A percentile compares a stretch with the other conserved stretches of the same genome.
Conservation (phyloP, 64 coral and sea anemone genomes). For the Anthopleura sola region DNA sequence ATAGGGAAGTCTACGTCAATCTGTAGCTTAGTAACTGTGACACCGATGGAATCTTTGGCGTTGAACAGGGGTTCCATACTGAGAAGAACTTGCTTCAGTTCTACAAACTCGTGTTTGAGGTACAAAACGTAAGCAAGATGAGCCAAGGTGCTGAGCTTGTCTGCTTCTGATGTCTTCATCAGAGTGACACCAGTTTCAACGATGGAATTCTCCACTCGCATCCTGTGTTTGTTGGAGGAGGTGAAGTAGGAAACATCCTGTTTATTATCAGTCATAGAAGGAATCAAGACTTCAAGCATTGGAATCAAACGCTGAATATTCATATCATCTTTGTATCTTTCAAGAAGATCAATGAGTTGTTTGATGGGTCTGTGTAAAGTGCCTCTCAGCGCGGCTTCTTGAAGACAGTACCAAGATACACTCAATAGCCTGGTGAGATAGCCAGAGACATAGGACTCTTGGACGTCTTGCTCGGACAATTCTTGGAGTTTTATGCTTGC, state of each 20-base stretch:
- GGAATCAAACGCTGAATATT: constrained; percentile 3
- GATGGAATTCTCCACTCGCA: background rate
- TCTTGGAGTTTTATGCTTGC: background rate
- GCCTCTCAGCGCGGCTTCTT: background rate
- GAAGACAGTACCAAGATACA: constrained; percentile 20
- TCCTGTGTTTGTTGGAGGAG: background rate
- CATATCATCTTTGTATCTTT: constrained; percentile 28
- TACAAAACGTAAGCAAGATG: background rate
- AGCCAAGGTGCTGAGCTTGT: constrained; percentile 4
- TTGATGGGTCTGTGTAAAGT: constrained; percentile 13
- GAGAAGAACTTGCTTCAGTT: background rate
- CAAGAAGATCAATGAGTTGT: constrained; percentile 1
- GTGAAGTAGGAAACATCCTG: no score
- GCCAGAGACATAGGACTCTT: constrained; percentile 24
- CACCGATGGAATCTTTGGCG: constrained; percentile 26
- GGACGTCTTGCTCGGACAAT: background rate
- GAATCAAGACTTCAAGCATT: constrained; percentile 17
- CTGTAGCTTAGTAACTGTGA: constrained; percentile 42
- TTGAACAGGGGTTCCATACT: background rate
- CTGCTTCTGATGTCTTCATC: background rate
- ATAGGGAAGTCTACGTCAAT: constrained; percentile 20
- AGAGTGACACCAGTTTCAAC: no score
- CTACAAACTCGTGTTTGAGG: background rate
- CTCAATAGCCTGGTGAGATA: constrained; percentile 47
- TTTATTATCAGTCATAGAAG: background rate